These are phyloP conservation scores for Leptobrachium ailaonicum DNA, from an alignment of 2,113 vertebrate species.

Conservation along the genomic window DNA sequence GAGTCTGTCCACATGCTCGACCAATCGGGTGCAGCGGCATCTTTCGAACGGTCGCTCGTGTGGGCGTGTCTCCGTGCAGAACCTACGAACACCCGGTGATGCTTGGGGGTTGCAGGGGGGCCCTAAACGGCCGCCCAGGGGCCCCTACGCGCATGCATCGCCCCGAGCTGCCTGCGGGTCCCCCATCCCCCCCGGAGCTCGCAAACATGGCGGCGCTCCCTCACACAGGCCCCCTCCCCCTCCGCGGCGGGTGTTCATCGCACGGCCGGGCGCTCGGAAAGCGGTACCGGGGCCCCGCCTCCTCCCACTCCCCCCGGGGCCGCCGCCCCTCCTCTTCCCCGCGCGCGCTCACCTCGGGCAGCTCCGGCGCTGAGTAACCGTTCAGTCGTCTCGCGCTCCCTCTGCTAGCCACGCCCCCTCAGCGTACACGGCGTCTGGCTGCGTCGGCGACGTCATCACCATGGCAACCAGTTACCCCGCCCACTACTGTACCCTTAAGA, in stretches of 20 bases:
- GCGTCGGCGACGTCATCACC: constrained; percentile 22
- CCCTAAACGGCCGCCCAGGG: background rate
- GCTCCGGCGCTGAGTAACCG: constrained; percentile 6
- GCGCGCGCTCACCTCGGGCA: background rate
- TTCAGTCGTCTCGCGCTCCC: background rate
- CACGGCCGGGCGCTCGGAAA: no score
- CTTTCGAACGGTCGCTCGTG: constrained; percentile 5
- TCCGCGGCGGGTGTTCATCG: background rate
- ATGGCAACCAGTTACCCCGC: background rate
- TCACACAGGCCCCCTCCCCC: background rate
- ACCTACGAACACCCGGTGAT: background rate
- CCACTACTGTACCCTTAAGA: no score
- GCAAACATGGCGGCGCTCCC: background rate
- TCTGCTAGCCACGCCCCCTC: constrained; percentile 2
- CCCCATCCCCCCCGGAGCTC: background rate
- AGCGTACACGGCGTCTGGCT: background rate
- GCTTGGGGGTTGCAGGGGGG: background rate
- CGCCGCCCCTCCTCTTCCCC: background rate
- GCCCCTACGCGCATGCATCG: no score
- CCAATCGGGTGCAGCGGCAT: constrained; percentile 15
- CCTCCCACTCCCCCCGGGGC: background rate
- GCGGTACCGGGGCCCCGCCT: background rate
- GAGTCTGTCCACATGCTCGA: background rate
- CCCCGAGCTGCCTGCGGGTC: no score
- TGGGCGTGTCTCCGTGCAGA: constrained; percentile 5